A percentile compares a stretch with the other conserved stretches of the same genome.
These are phyloP conservation scores for Blastobasis lacticolella DNA, from an alignment of 2,888 invertebrate species.

Conservation along the genomic window DNA sequence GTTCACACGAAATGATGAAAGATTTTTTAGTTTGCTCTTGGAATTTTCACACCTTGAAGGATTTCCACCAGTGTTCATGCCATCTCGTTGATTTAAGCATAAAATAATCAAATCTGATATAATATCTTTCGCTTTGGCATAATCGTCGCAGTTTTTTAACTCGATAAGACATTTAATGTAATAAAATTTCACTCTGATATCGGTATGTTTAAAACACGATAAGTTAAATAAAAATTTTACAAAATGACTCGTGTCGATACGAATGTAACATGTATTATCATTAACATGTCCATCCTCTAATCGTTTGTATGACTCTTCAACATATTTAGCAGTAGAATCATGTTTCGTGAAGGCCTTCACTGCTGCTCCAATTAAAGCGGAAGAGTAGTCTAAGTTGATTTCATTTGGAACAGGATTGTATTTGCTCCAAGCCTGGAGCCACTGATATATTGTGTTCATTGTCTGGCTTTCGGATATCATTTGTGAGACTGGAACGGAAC, in stretches of 20 bases:
- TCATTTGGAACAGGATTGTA: slow-evolving; percentile 6
- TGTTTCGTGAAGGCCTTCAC: slow-evolving; percentile 8
- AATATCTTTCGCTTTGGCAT: slow-evolving; percentile 1
- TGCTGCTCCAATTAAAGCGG: slow-evolving; percentile 10
- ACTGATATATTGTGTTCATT: slow-evolving; percentile 7
- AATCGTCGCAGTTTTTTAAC: slow-evolving; percentile 1
- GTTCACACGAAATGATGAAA: neutral
- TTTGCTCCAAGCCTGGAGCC: slow-evolving; percentile 6
- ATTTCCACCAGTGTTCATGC: neutral
- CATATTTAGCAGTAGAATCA: slow-evolving; percentile 8
- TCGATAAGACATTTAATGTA: slow-evolving; percentile 5
- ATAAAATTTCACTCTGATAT: slow-evolving; percentile 6
- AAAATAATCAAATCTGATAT: slow-evolving; percentile 1
- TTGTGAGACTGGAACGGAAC: slow-evolving; percentile 6
- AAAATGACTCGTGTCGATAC: slow-evolving; percentile 9
- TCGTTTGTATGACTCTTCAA: slow-evolving; percentile 5
- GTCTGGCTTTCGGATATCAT: slow-evolving; percentile 9
- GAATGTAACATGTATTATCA: slow-evolving; percentile 3
- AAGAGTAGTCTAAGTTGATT: slow-evolving; percentile 7
- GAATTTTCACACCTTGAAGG: slow-evolving; percentile 2
- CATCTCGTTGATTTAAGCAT: slow-evolving; percentile 1
- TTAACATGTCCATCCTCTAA: slow-evolving; percentile 1
- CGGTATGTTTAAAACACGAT: slow-evolving; percentile 5
- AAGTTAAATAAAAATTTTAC: slow-evolving; percentile 6
- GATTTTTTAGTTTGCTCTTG: slow-evolving; percentile 4